Evolutionary conservation across 1,140 invertebrate genomes (phyloP).

Genomic region (Lucilia sericata): DNA sequence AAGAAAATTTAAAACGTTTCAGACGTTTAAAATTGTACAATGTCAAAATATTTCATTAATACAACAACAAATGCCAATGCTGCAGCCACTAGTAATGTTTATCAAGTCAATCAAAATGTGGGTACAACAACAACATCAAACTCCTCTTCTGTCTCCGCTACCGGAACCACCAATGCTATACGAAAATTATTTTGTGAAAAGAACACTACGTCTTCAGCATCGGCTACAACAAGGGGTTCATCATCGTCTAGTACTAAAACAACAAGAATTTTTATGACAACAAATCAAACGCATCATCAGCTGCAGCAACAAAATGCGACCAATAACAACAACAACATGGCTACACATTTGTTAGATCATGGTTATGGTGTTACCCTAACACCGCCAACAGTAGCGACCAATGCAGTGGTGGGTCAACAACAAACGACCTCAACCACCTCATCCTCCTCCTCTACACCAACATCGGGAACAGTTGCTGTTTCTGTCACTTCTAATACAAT

Average conservation of each 20-base stretch:
- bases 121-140: constrained; percentile 4
- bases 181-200: constrained; percentile 45
- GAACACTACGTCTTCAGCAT: not conserved
- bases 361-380: constrained; percentile 83
- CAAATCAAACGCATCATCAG: constrained; percentile 13
- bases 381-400: not conserved
- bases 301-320: not conserved
- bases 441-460: constrained; percentile 69
- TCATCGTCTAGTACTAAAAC: not conserved
- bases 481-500: constrained; percentile 47
- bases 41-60: constrained; percentile 65
- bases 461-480: constrained; percentile 58
- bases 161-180: constrained; percentile 26
- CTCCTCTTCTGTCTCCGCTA: not conserved
- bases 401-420: constrained; percentile 45
- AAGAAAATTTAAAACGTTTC: not conserved
- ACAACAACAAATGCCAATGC: constrained; percentile 48
- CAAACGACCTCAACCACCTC: not conserved
- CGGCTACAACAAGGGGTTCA: not conserved
- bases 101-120: constrained; percentile 39
- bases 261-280: constrained; percentile 28
- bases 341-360: constrained; percentile 81
- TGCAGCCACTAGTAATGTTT: constrained; percentile 29
- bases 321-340: constrained; percentile 30
- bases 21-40: constrained; percentile 45